Percentiles rank a stretch among this genome's conserved stretches.
Evolutionary conservation across 1,140 invertebrate genomes (phyloP).

Genomic region (Neotoxoptera formosana): DNA sequence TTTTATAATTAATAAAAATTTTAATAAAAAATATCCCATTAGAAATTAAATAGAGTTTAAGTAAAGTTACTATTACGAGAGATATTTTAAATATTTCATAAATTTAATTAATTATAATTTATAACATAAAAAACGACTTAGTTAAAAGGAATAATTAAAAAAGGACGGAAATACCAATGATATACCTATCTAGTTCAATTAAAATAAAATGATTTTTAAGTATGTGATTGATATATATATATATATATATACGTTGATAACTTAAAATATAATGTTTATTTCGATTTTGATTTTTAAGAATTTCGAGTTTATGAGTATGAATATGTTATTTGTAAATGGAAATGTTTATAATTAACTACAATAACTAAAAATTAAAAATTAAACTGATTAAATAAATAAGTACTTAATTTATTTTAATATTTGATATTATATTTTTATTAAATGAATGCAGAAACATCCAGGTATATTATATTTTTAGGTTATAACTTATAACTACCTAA

Average conservation of each 20-base stretch:
- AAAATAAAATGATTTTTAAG: not conserved
- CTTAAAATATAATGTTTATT: no score
- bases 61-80: not conserved
- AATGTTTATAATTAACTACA: not conserved
- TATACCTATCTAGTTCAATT: not conserved
- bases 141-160: not conserved
- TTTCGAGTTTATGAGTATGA: not conserved
- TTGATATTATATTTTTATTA: not conserved
- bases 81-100: not conserved
- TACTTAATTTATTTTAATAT: not conserved
- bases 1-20: not conserved
- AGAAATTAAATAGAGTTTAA: not conserved
- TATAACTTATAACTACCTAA: not conserved
- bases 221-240: no score
- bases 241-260: no score
- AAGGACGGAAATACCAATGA: not conserved
- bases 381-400: not conserved
- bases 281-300: not conserved
- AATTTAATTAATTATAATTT: not conserved
- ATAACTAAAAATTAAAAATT: not conserved
- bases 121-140: not conserved
- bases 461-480: not conserved
- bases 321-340: not conserved
- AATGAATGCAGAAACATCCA: conserved; percentile 13
- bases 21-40: not conserved